Evolutionary conservation across 1,140 invertebrate species (phyloP), one percentile per base, ranked within the genome.

Genomic region (Drosophila pandora): DNA sequence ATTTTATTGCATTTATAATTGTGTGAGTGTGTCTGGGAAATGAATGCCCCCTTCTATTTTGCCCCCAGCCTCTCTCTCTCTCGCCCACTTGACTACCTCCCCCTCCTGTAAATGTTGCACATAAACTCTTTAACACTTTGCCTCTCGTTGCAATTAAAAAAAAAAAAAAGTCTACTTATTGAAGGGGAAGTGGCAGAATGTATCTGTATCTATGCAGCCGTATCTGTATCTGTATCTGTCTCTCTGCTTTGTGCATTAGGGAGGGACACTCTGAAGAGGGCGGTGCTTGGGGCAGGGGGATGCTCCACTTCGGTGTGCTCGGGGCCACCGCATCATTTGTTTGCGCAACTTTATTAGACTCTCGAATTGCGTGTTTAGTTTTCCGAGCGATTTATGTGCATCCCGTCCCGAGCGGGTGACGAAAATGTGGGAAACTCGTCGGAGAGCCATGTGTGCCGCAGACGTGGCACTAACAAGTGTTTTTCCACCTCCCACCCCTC

Each of bases 101-200:
- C 43, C 25, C 30, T 13, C 47, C 63, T 62, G 73, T 87, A 88
- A 90, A 90, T 90, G 88, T 80, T 84, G 88, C 87, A 90, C 88
- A 90, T 90, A 90, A 90, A 90, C 87, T 90, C 82, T 90, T 90
- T 90, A 90, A 90, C 88, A 90, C 88, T 90, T 87, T 82, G 77
- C 76, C 76, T 85, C 82, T 78, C 70, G 75, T 75, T 87, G 88
- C 88, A 90, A 90, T 90, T 90, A 90, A 90, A 79, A 78, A 64
- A 25, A 17, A 17, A 17, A 58, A 48, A 60, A 58, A 45, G 67
- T 88, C 82, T 78, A 85, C 82, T 88, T 85, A 85, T 85, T 85
- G 82, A 70, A 79, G 80, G 82, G 62, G 84, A 82, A 87, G 61
- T 75, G 78, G 65, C 61, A 54, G 81, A 85, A 63, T 83, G 74